Conservation (phyloP, 2,888 invertebrate genomes). For the Volucella zonaria region DNA sequence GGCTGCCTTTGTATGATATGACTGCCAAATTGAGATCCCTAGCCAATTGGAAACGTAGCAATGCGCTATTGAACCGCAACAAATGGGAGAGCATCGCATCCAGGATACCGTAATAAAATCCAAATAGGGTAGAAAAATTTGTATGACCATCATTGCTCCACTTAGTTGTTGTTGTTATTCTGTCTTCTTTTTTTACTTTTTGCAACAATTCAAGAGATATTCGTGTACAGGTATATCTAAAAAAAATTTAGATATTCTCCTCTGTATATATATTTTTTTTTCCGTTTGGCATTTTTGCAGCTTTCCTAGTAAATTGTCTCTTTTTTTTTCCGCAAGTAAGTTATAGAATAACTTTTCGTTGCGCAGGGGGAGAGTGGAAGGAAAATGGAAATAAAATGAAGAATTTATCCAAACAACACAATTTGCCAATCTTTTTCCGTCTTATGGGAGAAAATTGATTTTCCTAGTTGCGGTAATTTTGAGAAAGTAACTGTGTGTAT, state of each 20-base stretch:
- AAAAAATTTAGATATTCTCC: not conserved
- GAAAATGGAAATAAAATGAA: slow-evolving; percentile 29
- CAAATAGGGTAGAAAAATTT: slow-evolving; percentile 43
- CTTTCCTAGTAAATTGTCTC: slow-evolving; percentile 9
- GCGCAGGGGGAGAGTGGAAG: slow-evolving; percentile 35
- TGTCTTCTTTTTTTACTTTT: not conserved
- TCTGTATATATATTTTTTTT: not conserved
- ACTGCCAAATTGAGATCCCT: slow-evolving; percentile 50
- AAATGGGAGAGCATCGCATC: slow-evolving; percentile 66
- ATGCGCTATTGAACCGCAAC: slow-evolving; percentile 71
- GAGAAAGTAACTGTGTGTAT: too few species aligned
- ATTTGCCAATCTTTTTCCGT: slow-evolving; percentile 60
- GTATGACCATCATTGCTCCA: slow-evolving; percentile 25
- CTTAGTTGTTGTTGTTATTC: not conserved
- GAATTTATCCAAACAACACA: slow-evolving; percentile 65
- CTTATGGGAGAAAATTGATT: slow-evolving; percentile 67
- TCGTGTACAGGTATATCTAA: not conserved
- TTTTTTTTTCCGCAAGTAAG: slow-evolving; percentile 32
- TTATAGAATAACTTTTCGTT: slow-evolving; percentile 46
- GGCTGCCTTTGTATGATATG: slow-evolving; percentile 24
- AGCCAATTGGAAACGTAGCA: slow-evolving; percentile 49
- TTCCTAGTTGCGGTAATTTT: slow-evolving; percentile 53
- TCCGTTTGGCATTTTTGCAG: slow-evolving; percentile 24
- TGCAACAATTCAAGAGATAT: slow-evolving; percentile 2
- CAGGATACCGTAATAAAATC: slow-evolving; percentile 66